These are phyloP conservation scores for Microctonus aethiopoides DNA, from an alignment of 2,888 invertebrate genomes.

Conservation along the genomic window DNA sequence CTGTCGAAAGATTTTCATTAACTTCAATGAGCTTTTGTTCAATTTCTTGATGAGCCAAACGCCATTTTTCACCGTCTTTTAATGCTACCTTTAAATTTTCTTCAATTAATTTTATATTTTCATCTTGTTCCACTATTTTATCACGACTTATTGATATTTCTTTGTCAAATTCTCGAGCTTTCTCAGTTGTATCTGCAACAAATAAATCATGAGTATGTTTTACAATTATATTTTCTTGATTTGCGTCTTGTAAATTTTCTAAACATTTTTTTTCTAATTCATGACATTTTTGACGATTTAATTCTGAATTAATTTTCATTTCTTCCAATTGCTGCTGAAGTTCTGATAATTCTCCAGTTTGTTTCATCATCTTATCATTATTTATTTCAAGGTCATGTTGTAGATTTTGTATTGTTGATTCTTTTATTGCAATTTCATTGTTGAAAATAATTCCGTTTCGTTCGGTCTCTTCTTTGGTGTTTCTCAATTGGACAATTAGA, in stretches of 20 bases:
- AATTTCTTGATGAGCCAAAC: neutral
- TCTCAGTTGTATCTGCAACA: neutral
- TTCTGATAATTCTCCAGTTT: neutral
- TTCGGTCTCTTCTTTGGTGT: neutral
- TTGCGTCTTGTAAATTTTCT: neutral
- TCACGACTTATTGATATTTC: conserved; percentile 29
- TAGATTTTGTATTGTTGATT: neutral
- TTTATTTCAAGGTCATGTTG: neutral
- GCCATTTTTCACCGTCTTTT: conserved; percentile 5
- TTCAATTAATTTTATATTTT: neutral
- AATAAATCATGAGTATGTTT: neutral
- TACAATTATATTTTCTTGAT: neutral
- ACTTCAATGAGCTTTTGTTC: conserved; percentile 31
- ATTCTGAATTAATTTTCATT: neutral
- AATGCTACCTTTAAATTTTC: neutral
- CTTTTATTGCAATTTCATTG: neutral
- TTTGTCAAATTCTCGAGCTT: conserved; percentile 49
- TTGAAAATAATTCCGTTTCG: neutral
- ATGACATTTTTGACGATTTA: neutral
- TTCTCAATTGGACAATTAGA: neutral
- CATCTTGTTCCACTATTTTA: neutral
- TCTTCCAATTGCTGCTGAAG: neutral
- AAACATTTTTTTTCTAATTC: neutral
- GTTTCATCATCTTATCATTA: neutral
- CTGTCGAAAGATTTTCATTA: conserved; percentile 49